Conservation (phyloP, 2,797 vertebrate species). For the Paguma larvata region DNA sequence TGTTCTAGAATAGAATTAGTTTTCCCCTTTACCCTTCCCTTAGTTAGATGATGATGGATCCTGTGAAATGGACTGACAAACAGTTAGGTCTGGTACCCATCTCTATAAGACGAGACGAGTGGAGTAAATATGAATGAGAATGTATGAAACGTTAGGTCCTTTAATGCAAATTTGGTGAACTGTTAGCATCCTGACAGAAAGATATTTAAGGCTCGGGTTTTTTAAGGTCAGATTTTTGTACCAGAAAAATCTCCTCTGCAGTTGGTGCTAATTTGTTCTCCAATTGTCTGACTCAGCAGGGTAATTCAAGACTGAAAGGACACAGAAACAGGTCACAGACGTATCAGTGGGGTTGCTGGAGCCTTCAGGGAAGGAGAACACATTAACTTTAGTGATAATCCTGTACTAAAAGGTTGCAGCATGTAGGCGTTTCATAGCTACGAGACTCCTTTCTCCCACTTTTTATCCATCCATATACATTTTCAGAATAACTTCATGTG, state of each 20-base stretch:
- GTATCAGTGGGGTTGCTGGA: neutral
- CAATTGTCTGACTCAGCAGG: slow-evolving; percentile 39
- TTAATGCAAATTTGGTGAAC: neutral
- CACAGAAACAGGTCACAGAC: neutral
- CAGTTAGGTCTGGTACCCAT: neutral
- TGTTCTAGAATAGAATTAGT: neutral
- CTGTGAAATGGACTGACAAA: neutral
- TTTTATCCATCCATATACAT: neutral
- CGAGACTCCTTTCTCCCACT: neutral
- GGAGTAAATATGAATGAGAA: neutral
- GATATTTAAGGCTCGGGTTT: neutral
- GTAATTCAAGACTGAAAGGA: slow-evolving; percentile 29
- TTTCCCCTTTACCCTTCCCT: slow-evolving; percentile 49
- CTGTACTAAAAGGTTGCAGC: neutral
- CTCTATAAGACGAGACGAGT: neutral
- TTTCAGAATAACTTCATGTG: slow-evolving; percentile 40
- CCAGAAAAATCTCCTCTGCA: slow-evolving; percentile 27
- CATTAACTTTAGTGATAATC: neutral
- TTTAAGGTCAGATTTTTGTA: slow-evolving; percentile 44
- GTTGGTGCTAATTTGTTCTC: slow-evolving; percentile 51
- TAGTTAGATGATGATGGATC: neutral
- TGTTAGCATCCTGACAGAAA: neutral
- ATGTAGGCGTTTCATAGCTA: neutral
- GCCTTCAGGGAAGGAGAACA: neutral
- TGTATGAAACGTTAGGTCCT: neutral